Percentiles rank a stretch among this genome's conserved stretches.
Evolutionary conservation across 2,888 invertebrate species (phyloP).

Genomic region (Erebia ligea): DNA sequence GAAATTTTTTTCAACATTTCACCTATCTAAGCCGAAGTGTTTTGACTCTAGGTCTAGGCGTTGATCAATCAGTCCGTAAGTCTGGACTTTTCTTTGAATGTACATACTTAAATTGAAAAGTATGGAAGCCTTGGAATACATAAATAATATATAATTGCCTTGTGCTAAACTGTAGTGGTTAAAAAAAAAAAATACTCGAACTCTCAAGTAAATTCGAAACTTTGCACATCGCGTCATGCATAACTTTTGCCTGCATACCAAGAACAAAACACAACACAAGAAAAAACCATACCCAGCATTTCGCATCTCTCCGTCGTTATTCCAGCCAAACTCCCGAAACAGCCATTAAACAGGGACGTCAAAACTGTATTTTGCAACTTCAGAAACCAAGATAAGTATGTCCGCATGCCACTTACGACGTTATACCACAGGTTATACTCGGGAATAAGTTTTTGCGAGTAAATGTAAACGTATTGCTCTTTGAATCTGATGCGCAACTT

Average conservation of each 20-base stretch:
- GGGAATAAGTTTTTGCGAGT: conserved; percentile 38
- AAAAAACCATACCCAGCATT: conserved; percentile 25
- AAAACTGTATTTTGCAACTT: conserved; percentile 43
- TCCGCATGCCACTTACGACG: conserved; percentile 37
- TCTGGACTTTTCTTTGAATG: too few species aligned
- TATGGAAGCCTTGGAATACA: too few species aligned
- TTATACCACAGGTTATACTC: too few species aligned
- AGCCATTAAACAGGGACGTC: conserved; percentile 40
- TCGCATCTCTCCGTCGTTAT: conserved; percentile 23
- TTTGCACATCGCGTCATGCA: background rate
- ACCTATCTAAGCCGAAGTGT: too few species aligned
- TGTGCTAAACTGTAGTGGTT: too few species aligned
- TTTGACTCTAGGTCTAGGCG: too few species aligned
- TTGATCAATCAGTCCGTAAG: too few species aligned
- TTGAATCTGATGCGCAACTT: conserved; percentile 32
- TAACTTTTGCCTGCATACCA: background rate
- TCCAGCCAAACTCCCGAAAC: conserved; percentile 35
- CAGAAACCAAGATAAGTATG: conserved; percentile 40
- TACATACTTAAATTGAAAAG: too few species aligned
- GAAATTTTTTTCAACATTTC: too few species aligned
- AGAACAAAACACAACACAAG: background rate
- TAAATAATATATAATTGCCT: too few species aligned
- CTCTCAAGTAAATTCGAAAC: background rate
- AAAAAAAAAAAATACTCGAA: background rate
- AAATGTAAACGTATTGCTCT: conserved; percentile 28